Conservation (phyloP, 2,797 vertebrate species). For the Dryobates pubescens region DNA sequence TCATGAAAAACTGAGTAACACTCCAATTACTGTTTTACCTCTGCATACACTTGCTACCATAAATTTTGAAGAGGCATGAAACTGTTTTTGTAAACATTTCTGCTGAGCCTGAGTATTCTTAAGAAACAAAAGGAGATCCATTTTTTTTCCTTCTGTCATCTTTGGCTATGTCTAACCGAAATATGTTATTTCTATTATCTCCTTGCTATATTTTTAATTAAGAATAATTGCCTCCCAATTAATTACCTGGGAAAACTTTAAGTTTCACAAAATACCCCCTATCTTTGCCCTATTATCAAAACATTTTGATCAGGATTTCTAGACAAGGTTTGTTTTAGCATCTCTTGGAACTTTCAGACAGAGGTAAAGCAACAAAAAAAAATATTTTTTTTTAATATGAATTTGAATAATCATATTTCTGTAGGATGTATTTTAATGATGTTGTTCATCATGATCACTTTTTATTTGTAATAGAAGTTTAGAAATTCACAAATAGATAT, state of each 20-base stretch:
- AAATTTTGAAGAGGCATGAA: slow-evolving; percentile 9
- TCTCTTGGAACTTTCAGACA: background rate
- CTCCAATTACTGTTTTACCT: background rate
- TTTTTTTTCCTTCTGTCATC: background rate
- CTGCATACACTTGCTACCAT: background rate
- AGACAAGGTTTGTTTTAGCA: background rate
- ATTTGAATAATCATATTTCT: background rate
- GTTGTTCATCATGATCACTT: background rate
- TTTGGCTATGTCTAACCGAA: background rate
- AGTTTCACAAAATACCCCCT: background rate
- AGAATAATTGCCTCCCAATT: background rate
- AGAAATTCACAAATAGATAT: background rate
- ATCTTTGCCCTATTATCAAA: background rate
- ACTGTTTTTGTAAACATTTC: slow-evolving; percentile 20
- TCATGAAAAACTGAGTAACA: background rate
- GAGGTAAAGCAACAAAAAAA: background rate
- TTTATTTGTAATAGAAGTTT: background rate
- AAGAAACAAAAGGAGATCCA: background rate
- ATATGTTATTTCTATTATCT: background rate
- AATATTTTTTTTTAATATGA: background rate
- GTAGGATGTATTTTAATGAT: background rate
- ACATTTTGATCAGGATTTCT: background rate
- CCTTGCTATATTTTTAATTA: background rate
- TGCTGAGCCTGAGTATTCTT: background rate
- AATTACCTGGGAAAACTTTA: background rate